Conservation (phyloP, 1,140 invertebrate species). For the Sesamia nonagrioides region DNA sequence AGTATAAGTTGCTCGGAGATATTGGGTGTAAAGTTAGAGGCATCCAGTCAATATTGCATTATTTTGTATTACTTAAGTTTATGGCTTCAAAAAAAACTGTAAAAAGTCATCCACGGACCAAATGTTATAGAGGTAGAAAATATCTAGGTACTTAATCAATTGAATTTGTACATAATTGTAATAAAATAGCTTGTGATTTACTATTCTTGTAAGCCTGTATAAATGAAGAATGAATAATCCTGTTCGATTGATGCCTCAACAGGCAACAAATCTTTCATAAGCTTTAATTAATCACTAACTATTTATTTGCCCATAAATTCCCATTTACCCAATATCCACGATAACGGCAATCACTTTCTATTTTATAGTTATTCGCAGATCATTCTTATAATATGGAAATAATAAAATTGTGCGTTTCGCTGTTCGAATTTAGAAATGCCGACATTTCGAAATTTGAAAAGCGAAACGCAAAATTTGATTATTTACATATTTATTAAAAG, state of each 20-base stretch:
- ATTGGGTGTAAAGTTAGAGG: too few relatives aligned
- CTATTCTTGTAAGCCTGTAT: background rate
- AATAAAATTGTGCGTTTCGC: constrained; percentile 11
- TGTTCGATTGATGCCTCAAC: background rate
- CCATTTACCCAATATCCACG: background rate
- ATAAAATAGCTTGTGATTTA: background rate
- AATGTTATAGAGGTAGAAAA: too few relatives aligned
- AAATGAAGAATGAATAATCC: too few relatives aligned
- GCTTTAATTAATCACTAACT: background rate
- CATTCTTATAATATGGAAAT: constrained; percentile 2
- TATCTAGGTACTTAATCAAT: background rate
- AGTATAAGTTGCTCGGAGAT: too few relatives aligned
- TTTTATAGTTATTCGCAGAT: constrained; percentile 33
- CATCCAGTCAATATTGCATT: too few relatives aligned
- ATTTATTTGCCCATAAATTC: background rate
- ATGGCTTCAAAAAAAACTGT: too few relatives aligned
- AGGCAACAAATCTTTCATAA: background rate
- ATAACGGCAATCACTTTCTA: constrained; percentile 14
- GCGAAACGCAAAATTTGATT: too few relatives aligned
- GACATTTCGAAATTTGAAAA: too few relatives aligned
- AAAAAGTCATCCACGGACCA: too few relatives aligned
- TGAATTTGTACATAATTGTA: background rate
- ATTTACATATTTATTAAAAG: too few relatives aligned
- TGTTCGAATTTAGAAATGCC: constrained; percentile 19
- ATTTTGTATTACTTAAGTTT: too few relatives aligned